These are phyloP conservation scores for Aphidius gifuensis DNA, from an alignment of 1,140 invertebrate genomes.

Conservation along the genomic window DNA sequence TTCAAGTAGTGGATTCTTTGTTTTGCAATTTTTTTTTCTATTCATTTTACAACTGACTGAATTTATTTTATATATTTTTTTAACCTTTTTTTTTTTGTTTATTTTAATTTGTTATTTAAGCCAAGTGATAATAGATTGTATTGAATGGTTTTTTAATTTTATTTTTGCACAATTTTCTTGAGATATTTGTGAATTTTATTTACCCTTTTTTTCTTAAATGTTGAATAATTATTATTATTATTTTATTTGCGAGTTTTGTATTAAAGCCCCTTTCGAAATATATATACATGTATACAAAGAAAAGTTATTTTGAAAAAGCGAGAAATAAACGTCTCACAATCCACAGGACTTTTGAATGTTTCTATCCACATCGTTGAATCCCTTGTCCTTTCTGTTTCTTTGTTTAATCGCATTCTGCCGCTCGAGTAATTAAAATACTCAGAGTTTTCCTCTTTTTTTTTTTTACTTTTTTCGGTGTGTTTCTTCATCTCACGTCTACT, in stretches of 20 bases:
- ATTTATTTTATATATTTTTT: neutral
- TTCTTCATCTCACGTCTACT: neutral
- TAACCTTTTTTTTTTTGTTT: neutral
- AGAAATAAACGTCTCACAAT: conserved; percentile 20
- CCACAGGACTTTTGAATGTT: conserved; percentile 27
- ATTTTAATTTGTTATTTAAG: conserved; percentile 12
- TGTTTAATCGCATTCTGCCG: conserved; percentile 32
- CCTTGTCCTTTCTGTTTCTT: conserved; percentile 29
- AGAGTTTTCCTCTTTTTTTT: conserved; percentile 24
- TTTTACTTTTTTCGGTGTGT: neutral
- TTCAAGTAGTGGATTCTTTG: neutral
- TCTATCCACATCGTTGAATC: conserved; percentile 26
- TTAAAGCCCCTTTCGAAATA: conserved; percentile 3
- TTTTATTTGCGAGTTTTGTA: neutral
- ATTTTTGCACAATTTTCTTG: conserved; percentile 4
- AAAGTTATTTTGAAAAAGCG: conserved; percentile 18
- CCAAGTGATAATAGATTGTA: conserved; percentile 11
- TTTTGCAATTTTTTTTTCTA: neutral
- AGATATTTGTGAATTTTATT: neutral
- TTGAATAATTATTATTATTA: too few relatives aligned
- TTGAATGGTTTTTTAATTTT: neutral
- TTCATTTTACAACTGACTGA: neutral
- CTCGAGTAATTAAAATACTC: conserved; percentile 33
- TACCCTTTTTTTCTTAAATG: neutral
- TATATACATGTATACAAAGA: conserved; percentile 16